Conservation (phyloP, 2,113 vertebrate genomes). For the Pachycephala philippinensis region DNA sequence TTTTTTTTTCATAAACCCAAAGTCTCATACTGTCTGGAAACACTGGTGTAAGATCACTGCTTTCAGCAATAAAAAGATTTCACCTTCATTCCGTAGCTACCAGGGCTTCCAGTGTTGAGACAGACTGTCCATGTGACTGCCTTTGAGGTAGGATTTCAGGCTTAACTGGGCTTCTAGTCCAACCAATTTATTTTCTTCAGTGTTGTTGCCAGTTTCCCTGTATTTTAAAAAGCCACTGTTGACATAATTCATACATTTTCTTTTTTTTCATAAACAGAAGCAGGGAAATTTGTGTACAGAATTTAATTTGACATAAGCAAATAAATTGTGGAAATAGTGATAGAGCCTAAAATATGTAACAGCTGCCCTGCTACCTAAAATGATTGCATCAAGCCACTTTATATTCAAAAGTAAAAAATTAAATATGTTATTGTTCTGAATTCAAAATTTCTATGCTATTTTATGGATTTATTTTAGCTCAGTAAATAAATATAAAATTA, state of each 20-base stretch:
- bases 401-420: background rate
- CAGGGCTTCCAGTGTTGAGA: background rate
- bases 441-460: background rate
- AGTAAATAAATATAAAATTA: background rate
- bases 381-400: background rate
- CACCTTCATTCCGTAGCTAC: background rate
- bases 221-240: background rate
- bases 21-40: background rate
- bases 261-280: background rate
- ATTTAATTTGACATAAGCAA: background rate
- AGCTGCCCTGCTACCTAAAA: background rate
- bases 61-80: background rate
- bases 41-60: accelerated
- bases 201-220: background rate
- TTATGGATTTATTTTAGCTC: background rate
- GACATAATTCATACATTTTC: background rate
- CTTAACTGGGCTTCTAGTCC: background rate
- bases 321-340: background rate
- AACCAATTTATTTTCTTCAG: background rate
- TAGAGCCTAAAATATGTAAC: background rate
- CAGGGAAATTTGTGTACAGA: background rate
- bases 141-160: background rate
- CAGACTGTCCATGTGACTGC: background rate
- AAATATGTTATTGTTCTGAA: background rate
- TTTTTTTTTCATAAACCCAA: background rate